Evolutionary conservation across 2,888 invertebrate genomes (phyloP).

Genomic region (Scaptomyza cyrtandrae): DNA sequence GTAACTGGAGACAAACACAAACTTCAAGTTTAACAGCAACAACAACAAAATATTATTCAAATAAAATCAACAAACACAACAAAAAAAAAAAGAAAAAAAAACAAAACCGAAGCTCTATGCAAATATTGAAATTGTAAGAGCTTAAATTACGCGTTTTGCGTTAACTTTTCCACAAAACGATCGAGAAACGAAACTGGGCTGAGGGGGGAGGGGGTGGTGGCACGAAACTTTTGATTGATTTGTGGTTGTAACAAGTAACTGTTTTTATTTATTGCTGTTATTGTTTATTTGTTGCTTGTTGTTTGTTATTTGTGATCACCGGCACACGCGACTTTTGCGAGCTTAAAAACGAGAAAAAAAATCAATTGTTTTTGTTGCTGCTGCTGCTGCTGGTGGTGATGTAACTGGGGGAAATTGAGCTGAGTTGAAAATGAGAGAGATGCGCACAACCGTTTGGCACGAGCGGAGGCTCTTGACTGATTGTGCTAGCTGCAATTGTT

Average conservation of each 20-base stretch:
- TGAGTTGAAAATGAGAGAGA: constrained; percentile 27
- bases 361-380: neutral
- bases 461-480: constrained; percentile 83
- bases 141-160: constrained; percentile 42
- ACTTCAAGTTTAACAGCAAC: constrained; percentile 11
- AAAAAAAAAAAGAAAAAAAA: constrained; percentile 17
- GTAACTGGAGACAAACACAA: constrained; percentile 59
- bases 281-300: constrained; percentile 21
- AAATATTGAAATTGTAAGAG: constrained; percentile 41
- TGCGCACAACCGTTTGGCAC: constrained; percentile 81
- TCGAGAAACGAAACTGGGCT: neutral
- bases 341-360: neutral
- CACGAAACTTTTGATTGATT: constrained; percentile 69
- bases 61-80: neutral
- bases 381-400: constrained; percentile 9
- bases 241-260: constrained; percentile 63
- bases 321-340: constrained; percentile 39
- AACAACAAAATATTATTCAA: constrained; percentile 10
- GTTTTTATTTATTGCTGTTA: constrained; percentile 27
- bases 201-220: neutral
- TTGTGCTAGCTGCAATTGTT: constrained; percentile 70
- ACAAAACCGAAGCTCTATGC: constrained; percentile 8
- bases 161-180: constrained; percentile 24
- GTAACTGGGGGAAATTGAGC: constrained; percentile 7
- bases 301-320: constrained; percentile 13